phyloP scores from a whole-genome alignment of 2,797 vertebrate genomes.

The Takifugu ocellatus region DNA sequence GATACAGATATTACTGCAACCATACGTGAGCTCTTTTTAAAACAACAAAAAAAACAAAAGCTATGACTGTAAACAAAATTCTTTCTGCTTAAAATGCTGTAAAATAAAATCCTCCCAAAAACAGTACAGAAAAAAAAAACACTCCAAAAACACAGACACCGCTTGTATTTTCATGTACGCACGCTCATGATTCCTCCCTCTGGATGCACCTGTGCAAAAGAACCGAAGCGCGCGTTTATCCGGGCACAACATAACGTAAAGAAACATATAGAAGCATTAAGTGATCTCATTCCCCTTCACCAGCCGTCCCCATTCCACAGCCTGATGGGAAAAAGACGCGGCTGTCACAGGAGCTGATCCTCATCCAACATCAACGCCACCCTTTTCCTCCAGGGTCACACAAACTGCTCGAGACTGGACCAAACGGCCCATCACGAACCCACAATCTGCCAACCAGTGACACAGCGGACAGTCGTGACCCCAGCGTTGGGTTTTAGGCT shows the following conservation, averaged over 20 bases:
- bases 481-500: conserved; percentile 22
- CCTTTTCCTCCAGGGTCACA: conserved; percentile 28
- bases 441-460: conserved; percentile 18
- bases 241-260: conserved; percentile 58
- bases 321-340: too few species aligned
- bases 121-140: conserved; percentile 12
- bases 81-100: neutral
- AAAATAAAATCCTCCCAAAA: neutral
- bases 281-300: conserved; percentile 50
- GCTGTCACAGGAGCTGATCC: conserved; percentile 3
- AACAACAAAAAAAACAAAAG: neutral
- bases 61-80: neutral
- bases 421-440: conserved; percentile 2
- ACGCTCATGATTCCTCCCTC: conserved; percentile 4
- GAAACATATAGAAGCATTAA: conserved; percentile 45
- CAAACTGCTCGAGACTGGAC: neutral
- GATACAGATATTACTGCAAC: neutral
- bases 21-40: conserved; percentile 16
- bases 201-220: conserved; percentile 50
- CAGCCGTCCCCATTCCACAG: neutral
- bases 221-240: conserved; percentile 41
- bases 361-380: conserved; percentile 41
- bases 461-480: conserved; percentile 18
- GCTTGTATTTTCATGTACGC: conserved; percentile 13
- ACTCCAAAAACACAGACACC: conserved; percentile 16